Conservation (phyloP, 2,113 vertebrate genomes). For the Dasypus novemcinctus region DNA sequence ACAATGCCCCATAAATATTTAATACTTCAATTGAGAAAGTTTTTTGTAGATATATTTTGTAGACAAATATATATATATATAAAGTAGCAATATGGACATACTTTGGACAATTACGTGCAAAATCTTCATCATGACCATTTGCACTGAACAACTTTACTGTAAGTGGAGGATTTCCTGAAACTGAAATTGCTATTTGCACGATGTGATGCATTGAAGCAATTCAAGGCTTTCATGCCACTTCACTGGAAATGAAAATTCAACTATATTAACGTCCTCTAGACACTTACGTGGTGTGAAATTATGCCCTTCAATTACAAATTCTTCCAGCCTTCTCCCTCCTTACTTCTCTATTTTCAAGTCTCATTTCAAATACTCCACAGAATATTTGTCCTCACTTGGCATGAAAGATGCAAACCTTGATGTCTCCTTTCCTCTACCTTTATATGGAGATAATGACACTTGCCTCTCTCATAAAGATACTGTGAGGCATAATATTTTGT, state of each 20-base stretch:
- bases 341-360: constrained; percentile 59
- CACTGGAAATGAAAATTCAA: constrained; percentile 65
- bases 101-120: constrained; percentile 53
- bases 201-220: constrained; percentile 50
- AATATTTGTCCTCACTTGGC: constrained; percentile 69
- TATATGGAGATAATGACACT: constrained; percentile 61
- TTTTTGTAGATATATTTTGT: background rate
- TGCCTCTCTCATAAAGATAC: constrained; percentile 28
- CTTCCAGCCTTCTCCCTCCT: constrained; percentile 47
- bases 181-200: constrained; percentile 70
- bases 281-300: constrained; percentile 73
- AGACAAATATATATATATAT: background rate
- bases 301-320: constrained; percentile 75
- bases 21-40: constrained; percentile 32
- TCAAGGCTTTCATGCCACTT: constrained; percentile 73
- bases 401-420: constrained; percentile 66
- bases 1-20: background rate
- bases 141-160: constrained; percentile 32
- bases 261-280: constrained; percentile 64
- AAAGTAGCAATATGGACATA: background rate
- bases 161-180: constrained; percentile 67
- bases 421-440: constrained; percentile 39
- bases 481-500: constrained; percentile 53
- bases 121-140: constrained; percentile 58
- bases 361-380: constrained; percentile 72